Conservation (phyloP, 1,140 invertebrate genomes). For the Condylostylus longicornis region DNA sequence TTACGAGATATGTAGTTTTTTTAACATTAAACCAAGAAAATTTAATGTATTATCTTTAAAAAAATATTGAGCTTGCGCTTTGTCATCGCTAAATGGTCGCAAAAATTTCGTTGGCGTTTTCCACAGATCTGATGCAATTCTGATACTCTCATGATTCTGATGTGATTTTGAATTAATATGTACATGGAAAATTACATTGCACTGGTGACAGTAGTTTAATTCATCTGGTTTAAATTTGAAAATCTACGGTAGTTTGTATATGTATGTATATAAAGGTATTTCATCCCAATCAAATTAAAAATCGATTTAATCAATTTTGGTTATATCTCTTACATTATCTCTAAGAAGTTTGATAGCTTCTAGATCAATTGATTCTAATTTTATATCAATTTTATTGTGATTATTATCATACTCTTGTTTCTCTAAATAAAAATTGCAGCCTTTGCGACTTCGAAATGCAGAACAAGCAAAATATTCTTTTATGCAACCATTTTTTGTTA, state of each 20-base stretch:
- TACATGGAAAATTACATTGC: too few relatives aligned
- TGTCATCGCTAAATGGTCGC: constrained; percentile 43
- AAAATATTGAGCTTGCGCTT: constrained; percentile 62
- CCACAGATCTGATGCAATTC: constrained; percentile 35
- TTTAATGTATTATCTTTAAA: constrained; percentile 41
- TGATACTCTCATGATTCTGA: constrained; percentile 31
- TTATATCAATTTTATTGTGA: too few relatives aligned
- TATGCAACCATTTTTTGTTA: constrained; percentile 24
- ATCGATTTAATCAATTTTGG: too few relatives aligned
- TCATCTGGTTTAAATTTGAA: too few relatives aligned
- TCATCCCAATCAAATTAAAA: too few relatives aligned
- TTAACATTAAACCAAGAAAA: constrained; percentile 35
- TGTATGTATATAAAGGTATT: too few relatives aligned
- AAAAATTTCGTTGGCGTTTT: constrained; percentile 42
- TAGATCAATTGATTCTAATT: too few relatives aligned
- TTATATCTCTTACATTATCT: too few relatives aligned
- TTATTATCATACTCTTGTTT: too few relatives aligned
- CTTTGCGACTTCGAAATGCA: constrained; percentile 57
- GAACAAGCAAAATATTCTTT: constrained; percentile 68
- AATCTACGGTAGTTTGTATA: too few relatives aligned
- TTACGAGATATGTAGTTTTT: constrained; percentile 34
- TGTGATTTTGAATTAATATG: constrained; percentile 35
- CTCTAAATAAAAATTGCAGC: constrained; percentile 41
- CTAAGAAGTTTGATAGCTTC: too few relatives aligned
- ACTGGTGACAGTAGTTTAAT: too few relatives aligned